phyloP scores from a whole-genome alignment of 2,888 invertebrate genomes.

The Drosophila fungiperda region DNA sequence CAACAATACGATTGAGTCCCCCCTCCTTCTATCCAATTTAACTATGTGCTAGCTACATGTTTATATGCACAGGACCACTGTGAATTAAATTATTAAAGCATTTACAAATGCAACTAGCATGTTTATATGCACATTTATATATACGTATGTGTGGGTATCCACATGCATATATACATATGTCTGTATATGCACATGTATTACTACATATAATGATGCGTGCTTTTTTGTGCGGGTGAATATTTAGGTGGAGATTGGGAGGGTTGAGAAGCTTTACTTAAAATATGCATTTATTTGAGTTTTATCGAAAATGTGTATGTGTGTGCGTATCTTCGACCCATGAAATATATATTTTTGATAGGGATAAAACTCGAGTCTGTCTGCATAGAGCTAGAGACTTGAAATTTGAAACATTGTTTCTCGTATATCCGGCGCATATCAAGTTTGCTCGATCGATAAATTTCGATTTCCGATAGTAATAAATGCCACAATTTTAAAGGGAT shows the following conservation, averaged over 20 bases:
- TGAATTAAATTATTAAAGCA: slow-evolving; percentile 2
- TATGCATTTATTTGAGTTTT: not conserved
- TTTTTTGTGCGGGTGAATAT: not conserved
- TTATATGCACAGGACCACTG: not conserved
- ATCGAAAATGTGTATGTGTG: not conserved
- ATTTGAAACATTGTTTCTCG: too few relatives aligned
- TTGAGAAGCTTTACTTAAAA: not conserved
- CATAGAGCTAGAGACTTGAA: too few relatives aligned
- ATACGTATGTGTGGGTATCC: too few relatives aligned
- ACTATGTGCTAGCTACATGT: not conserved
- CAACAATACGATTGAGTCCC: not conserved
- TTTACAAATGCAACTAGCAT: not conserved
- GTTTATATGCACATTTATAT: not conserved
- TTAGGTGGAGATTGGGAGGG: not conserved
- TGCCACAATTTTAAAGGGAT: too few relatives aligned
- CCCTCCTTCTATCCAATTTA: not conserved
- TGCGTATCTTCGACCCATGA: too few relatives aligned
- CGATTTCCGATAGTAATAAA: too few relatives aligned
- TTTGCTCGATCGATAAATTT: too few relatives aligned
- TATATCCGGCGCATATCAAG: too few relatives aligned
- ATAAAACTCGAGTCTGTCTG: too few relatives aligned
- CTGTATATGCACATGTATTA: not conserved
- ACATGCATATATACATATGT: too few relatives aligned
- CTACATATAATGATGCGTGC: not conserved
- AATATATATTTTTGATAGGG: too few relatives aligned